Base-by-base conservation (phyloP, 2,113 vertebrate species). In the Macquaria australasica region DNA sequence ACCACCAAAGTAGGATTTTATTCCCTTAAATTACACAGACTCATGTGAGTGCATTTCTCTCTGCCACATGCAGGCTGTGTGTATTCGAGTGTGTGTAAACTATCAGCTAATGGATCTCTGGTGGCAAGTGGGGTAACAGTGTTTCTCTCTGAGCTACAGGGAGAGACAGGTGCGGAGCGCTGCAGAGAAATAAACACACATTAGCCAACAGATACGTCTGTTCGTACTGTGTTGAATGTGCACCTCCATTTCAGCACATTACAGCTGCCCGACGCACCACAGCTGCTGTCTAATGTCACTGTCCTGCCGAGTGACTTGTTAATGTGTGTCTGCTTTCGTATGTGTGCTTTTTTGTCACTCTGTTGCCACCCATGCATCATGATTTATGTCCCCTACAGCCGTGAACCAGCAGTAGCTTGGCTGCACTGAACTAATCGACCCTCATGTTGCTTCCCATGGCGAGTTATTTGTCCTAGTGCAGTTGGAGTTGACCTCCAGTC, bases 231-330 rank as follows among this genome's bases (percentile, higher is more conserved):
- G 66, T 31, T 85, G 73, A 87, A 83, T 73, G 82, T 79, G 76
- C 31, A 21, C 70, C 77, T 77, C 59, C 63, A 78, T 82, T 79
- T 4, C 58, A 62, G 63, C 56, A 72, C 37, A 77, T 86, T 88
- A 55, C 45, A 31, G 45, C 77, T 25, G 59, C 16, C 23, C 15
- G 14, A 16, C 55, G 18, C 1, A 28, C 41, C 31, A 37, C 89
- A 89, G 85, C 92, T 90, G 91, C 87, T 85, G 59, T 31, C 60
- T 72, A 71, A 77, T 79, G 71, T 88, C 86, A 85, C 66, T 4
- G 77, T 64, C 53, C 67, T 53, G 75, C 73, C n/a, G 77, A 86
- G 51, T 43, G 74, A 79, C 48, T 48, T 21, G 3, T 78, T 79
- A 37, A 77, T 77, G 23, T 58, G 78, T 8, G 51, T 64, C 64